phyloP scores from a whole-genome alignment of 2,113 vertebrate species.

The Gymnogyps californianus region DNA sequence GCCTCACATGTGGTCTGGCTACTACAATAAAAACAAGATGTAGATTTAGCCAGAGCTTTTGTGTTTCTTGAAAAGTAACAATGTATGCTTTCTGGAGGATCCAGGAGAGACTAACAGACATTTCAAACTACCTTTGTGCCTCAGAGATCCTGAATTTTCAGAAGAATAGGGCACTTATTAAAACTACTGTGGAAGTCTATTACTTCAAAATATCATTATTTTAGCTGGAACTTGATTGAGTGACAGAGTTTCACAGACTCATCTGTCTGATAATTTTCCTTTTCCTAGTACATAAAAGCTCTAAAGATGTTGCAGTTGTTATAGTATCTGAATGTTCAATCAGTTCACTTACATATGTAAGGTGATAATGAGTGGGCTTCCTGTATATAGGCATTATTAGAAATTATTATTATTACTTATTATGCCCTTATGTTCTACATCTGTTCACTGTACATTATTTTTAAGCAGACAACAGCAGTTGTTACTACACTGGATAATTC shows the following conservation, averaged over 20 bases:
- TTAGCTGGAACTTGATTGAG: background rate
- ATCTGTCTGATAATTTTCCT: background rate
- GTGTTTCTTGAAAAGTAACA: background rate
- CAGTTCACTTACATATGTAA: background rate
- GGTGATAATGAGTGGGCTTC: background rate
- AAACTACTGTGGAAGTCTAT: background rate
- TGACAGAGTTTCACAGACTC: background rate
- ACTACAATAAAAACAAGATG: background rate
- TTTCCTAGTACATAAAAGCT: background rate
- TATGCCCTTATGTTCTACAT: background rate
- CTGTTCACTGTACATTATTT: background rate
- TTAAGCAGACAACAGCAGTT: background rate
- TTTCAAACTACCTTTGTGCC: background rate
- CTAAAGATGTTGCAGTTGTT: background rate
- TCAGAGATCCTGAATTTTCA: background rate
- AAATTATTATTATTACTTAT: background rate
- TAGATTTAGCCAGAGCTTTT: background rate
- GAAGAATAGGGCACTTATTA: background rate
- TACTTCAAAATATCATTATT: background rate
- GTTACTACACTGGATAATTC: background rate
- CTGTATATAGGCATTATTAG: background rate
- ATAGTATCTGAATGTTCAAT: background rate
- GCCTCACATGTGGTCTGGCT: background rate
- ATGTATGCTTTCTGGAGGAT: background rate
- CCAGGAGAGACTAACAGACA: background rate